Evolutionary conservation across 2,888 invertebrate genomes (phyloP).

Genomic region (Deroplatys truncata): DNA sequence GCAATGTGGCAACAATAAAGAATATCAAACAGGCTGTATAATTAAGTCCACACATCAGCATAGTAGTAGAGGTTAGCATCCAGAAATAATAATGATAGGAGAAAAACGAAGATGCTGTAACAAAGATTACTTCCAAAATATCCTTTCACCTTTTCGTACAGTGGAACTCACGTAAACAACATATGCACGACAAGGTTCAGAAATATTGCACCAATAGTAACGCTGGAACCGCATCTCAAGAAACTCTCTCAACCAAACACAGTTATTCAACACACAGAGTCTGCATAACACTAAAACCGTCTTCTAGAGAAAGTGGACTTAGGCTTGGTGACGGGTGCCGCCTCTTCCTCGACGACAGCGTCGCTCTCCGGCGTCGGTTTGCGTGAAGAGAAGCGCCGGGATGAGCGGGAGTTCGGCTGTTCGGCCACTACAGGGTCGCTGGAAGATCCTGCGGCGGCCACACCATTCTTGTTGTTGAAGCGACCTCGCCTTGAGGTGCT

Average conservation of each 20-base stretch:
- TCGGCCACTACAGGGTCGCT: slow-evolving; percentile 20
- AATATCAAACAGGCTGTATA: too few relatives aligned
- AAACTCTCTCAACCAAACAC: neutral
- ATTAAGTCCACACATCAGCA: too few relatives aligned
- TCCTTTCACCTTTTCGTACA: too few relatives aligned
- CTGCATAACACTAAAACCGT: neutral
- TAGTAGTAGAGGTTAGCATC: too few relatives aligned
- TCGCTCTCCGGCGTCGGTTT: slow-evolving; percentile 3
- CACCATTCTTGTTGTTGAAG: neutral
- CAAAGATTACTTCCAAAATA: too few relatives aligned
- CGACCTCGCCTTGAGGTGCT: slow-evolving; percentile 16
- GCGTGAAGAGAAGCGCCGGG: slow-evolving; percentile 14
- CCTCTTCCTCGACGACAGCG: slow-evolving; percentile 7
- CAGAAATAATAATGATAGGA: too few relatives aligned
- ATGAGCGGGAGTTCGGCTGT: neutral
- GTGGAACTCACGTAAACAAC: too few relatives aligned
- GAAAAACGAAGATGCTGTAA: too few relatives aligned
- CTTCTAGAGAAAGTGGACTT: slow-evolving; percentile 21
- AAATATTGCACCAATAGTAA: neutral
- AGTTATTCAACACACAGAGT: neutral
- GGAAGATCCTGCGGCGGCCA: slow-evolving; percentile 21
- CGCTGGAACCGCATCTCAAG: neutral
- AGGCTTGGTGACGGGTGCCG: slow-evolving; percentile 6
- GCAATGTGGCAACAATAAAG: too few relatives aligned
- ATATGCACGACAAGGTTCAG: neutral